These are phyloP conservation scores for Panulirus ornatus DNA, from an alignment of 1,140 invertebrate species.

Conservation along the genomic window DNA sequence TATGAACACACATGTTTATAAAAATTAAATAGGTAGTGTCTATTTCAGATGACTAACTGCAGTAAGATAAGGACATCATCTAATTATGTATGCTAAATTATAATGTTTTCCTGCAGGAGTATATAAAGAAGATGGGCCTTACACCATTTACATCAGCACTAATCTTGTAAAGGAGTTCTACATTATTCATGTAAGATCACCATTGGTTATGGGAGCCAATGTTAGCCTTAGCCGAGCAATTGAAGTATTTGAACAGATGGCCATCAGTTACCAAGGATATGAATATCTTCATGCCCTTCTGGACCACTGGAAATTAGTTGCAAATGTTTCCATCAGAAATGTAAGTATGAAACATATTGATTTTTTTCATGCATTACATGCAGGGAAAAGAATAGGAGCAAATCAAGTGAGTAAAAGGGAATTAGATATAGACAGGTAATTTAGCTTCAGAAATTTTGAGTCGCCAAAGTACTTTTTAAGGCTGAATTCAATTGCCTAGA, in stretches of 20 bases:
- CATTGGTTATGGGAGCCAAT: slow-evolving; percentile 73
- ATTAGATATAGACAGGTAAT: not conserved
- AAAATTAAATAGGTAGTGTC: too few species aligned
- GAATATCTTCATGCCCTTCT: slow-evolving; percentile 56
- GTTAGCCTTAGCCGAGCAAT: slow-evolving; percentile 74
- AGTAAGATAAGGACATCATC: too few species aligned
- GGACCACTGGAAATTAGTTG: slow-evolving; percentile 62
- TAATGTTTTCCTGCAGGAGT: slow-evolving; percentile 77
- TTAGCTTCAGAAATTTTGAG: too few species aligned
- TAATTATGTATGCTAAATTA: too few species aligned
- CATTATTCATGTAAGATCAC: not conserved
- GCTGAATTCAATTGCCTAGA: too few species aligned
- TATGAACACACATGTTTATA: too few species aligned
- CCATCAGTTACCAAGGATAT: slow-evolving; percentile 25
- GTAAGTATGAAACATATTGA: too few species aligned
- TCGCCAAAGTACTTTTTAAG: too few species aligned
- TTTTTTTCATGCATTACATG: too few species aligned
- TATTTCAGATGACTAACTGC: too few species aligned
- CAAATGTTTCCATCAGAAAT: slow-evolving; percentile 74
- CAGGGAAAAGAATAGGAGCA: not conserved
- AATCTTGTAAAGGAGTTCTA: slow-evolving; percentile 77
- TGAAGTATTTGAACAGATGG: slow-evolving; percentile 68
- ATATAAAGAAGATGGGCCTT: slow-evolving; percentile 78
- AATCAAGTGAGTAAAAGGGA: not conserved
- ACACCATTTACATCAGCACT: slow-evolving; percentile 77